Base-by-base conservation (phyloP, 2,888 invertebrate genomes). In the Pheosia gnoma region DNA sequence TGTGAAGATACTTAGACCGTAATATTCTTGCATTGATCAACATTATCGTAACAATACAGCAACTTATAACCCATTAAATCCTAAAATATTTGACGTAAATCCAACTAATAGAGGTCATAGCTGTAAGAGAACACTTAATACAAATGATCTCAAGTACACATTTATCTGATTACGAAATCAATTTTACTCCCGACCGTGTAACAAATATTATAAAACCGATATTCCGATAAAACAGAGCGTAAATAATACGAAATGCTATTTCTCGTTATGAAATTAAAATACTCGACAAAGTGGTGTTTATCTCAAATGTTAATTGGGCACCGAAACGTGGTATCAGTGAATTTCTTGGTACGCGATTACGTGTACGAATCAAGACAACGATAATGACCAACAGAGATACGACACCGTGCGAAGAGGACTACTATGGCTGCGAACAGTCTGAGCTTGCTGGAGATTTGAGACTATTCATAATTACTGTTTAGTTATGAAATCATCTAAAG, bases 231-330 rank as follows among this genome's bases (percentile, higher is more conserved):
- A 54, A 57, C 25, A 39, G 36, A 39, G 60, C 69, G 58, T 66
- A 63, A 70, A 71, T 71, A 72, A 72, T 59, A 66, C 70, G 60
- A 67, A 70, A 60, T 25, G 67, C 66, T 72, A 78, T 70, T 68
- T 68, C 71, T 72, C 65, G 69, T 74, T 74, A 74, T 72, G 63
- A 73, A 75, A 78, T 76, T 74, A 72, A 77, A 79, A 61, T 65
- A 56, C 58, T 63, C 66, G 63, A 71, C 68, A 68, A 65, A 67
- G 69, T 77, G 67, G 68, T 77, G 76, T 78, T 78, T 80, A 78
- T 76, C 72, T 76, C 66, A 66, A 71, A 79, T 76, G 75, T 78
- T 82, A 84, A 84, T 81, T 81, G 78, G 75, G 63, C 73, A 73
- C 78, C 78, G 64, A 82, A 78, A 77, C 74, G 69, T 70, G 74